Base-by-base conservation (phyloP, 2,888 invertebrate species). In the Leptogaster cylindrica region DNA sequence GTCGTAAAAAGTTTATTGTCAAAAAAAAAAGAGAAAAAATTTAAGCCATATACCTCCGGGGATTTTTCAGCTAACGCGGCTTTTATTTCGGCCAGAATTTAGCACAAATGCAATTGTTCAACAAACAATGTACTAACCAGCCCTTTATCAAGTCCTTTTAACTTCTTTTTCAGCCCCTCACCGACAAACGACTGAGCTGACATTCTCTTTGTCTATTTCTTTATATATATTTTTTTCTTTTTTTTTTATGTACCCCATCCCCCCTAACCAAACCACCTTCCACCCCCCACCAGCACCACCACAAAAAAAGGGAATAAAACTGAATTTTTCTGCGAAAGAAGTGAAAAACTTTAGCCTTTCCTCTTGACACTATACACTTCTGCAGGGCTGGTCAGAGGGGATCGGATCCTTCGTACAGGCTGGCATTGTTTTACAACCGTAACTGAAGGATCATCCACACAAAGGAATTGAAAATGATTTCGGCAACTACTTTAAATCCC, bases 51-150 rank as follows among this genome's bases (percentile, higher is more conserved):
- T 36, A 25, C 36, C 55, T 20, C 25, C 23, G 28, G 55, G 12
- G 23, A 23, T 39, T 23, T 20, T 20, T 16, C 16, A 18, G 55
- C 55, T 39, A 36, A 55, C 41, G 20, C 18, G 36, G 55, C 23
- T 18, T 41, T 55, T 55, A 36, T 36, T 18, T 31, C 23, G 12
- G 23, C 55, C 20, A 25, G 36, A 55, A 55, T 36, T 55, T 36
- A 55, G 39, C 55, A 36, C 55, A 55, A 55, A 55, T 55, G 55
- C 55, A 55, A 55, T 55, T 55, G 55, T 55, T 55, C 55, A 55
- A 14, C 55, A 55, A 55, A 55, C 55, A 55, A 55, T 55, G 55
- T 55, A 39, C 55, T 55, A 55, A 55, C 55, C 55, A 55, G 55
- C 55, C 55, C 36, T 55, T 55, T 55, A 36, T 55, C 36, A 55